phyloP scores from a whole-genome alignment of 1,140 invertebrate genomes.

The Eumaeus atala region DNA sequence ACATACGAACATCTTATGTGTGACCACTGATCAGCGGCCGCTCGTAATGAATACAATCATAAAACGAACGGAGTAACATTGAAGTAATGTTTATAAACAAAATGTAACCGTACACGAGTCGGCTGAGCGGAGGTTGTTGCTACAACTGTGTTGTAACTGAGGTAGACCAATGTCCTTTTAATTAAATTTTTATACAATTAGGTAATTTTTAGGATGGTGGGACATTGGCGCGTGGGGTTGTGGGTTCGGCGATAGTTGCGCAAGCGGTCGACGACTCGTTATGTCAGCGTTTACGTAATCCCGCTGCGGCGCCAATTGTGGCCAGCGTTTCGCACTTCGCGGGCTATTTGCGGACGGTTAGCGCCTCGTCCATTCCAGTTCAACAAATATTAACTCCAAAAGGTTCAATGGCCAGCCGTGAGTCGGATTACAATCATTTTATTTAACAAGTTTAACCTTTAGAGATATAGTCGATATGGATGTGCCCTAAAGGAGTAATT shows the following conservation, averaged over 20 bases:
- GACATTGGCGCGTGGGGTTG: slow-evolving; percentile 59
- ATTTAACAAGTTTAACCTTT: slow-evolving; percentile 54
- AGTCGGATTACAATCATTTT: slow-evolving; percentile 21
- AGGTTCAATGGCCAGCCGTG: slow-evolving; percentile 29
- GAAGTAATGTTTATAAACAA: slow-evolving; percentile 28
- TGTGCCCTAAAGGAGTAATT: slow-evolving; percentile 67
- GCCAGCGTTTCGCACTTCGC: slow-evolving; percentile 63
- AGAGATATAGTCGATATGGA: slow-evolving; percentile 48
- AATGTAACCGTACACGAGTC: slow-evolving; percentile 47
- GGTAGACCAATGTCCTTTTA: slow-evolving; percentile 63
- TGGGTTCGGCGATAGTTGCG: slow-evolving; percentile 59
- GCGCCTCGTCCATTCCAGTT: slow-evolving; percentile 12
- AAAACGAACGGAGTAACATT: neutral
- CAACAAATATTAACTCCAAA: too few species aligned
- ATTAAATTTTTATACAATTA: slow-evolving; percentile 68
- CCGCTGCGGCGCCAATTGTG: slow-evolving; percentile 66
- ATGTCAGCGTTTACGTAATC: slow-evolving; percentile 71
- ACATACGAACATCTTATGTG: too few species aligned
- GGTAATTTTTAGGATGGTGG: slow-evolving; percentile 52
- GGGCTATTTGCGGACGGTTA: slow-evolving; percentile 53
- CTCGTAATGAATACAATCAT: too few species aligned
- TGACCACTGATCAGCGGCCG: too few species aligned
- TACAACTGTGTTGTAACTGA: slow-evolving; percentile 61
- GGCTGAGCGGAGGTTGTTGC: slow-evolving; percentile 56
- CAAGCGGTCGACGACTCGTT: slow-evolving; percentile 71